phyloP scores from a whole-genome alignment of 2,797 vertebrate species.

The Acanthurus tractus region DNA sequence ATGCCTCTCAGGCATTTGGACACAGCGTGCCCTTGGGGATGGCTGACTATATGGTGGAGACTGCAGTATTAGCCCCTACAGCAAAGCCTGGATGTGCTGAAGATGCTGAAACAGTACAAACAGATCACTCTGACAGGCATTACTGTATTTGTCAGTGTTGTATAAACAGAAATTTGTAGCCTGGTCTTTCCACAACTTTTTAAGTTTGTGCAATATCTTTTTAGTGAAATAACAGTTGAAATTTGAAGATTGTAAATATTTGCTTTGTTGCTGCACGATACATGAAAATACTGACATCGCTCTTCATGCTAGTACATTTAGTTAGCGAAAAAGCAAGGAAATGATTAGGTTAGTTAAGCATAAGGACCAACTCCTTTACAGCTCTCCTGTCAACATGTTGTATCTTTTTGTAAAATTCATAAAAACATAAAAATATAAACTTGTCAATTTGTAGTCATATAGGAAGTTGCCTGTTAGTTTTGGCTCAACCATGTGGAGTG shows the following conservation, averaged over 20 bases:
- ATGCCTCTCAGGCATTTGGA: slow-evolving; percentile 30
- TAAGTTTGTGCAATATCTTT: not conserved
- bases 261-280: accelerated
- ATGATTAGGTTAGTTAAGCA: not conserved
- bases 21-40: slow-evolving; percentile 27
- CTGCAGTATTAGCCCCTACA: not conserved
- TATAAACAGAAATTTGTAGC: not conserved
- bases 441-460: not conserved
- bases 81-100: not conserved
- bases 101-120: slow-evolving; percentile 27
- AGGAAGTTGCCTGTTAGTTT: not conserved
- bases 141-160: slow-evolving; percentile 10
- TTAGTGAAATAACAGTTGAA: not conserved
- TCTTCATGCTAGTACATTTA: not conserved
- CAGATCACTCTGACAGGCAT: slow-evolving; percentile 13
- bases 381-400: not conserved
- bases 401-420: not conserved
- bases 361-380: not conserved
- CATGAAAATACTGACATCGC: too few relatives aligned
- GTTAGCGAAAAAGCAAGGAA: not conserved
- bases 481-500: not conserved
- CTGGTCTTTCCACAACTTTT: not conserved
- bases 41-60: slow-evolving; percentile 5
- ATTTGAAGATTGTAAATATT: not conserved
- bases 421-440: not conserved